These are phyloP conservation scores for Penaeus vannamei DNA, from an alignment of 1,140 invertebrate species.

Conservation along the genomic window DNA sequence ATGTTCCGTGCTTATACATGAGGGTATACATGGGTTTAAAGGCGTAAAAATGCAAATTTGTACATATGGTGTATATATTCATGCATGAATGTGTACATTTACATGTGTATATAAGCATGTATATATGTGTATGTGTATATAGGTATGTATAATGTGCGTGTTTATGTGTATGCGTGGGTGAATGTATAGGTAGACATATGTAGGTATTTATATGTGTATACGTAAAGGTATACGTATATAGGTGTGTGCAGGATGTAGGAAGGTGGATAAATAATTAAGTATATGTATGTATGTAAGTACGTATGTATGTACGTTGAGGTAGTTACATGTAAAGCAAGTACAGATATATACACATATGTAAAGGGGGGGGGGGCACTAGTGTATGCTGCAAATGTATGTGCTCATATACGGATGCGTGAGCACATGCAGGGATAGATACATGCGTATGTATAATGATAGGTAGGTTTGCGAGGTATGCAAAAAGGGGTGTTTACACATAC, in stretches of 20 bases:
- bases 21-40: background rate
- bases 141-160: background rate
- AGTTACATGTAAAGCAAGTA: too few species aligned
- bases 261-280: too few species aligned
- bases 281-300: background rate
- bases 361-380: too few species aligned
- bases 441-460: too few species aligned
- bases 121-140: background rate
- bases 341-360: background rate
- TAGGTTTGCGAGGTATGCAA: too few species aligned
- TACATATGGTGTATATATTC: conserved; percentile 18
- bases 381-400: too few species aligned
- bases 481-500: too few species aligned
- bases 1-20: too few species aligned
- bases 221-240: background rate
- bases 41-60: background rate
- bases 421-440: too few species aligned
- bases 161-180: background rate
- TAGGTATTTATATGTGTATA: background rate
- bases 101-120: background rate
- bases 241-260: too few species aligned
- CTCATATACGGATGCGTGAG: too few species aligned
- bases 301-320: too few species aligned
- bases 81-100: background rate
- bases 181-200: background rate